Base-by-base conservation (phyloP, 2,888 invertebrate genomes). In the Plagodis pulveraria region DNA sequence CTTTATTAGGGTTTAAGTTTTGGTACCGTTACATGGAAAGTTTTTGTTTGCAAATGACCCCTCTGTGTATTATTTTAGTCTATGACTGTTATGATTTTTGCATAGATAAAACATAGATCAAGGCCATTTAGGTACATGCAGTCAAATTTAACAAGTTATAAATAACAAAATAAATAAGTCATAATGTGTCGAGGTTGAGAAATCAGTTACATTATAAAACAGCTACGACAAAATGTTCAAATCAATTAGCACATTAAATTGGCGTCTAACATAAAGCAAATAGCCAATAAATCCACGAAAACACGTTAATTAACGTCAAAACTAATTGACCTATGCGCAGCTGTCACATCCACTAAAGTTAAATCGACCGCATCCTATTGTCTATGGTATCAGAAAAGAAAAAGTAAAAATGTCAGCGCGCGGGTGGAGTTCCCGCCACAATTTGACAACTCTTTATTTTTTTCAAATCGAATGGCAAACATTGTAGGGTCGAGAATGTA, bases 351-450 rank as follows among this genome's bases (percentile, higher is more conserved):
- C 50, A 54, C 48, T 12, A 73, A 74, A 69, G 72, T 73, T 75
- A 74, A 78, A 79, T 69, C 66, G 70, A 66, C 74, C 73, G 65
- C 59, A 62, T 62, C 44, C 48, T 22, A 64, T 69, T 81, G 80
- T 81, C 74, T 73, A 72, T 73, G 70, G 73, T 56, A 43, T 22
- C 33, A 12, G 50, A 48, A 59, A 55, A 59, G 59, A 59, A 58
- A 58, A 58, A 49, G 56, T 44, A 47, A 68, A 74, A 81, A 72
- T 68, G 69, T 73, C 74, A 74, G 57, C 63, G 85, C 80, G 89
- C 81, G 87, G 89, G 89, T 81, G 87, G 78, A 73, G 48, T 75
- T 78, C 75, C 68, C 80, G 80, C 85, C 81, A 74, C 78, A 81
- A 78, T 77, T 77, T 87, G 87, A 84, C 80, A 85, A 81, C 80